These are phyloP conservation scores for Leptosomus discolor DNA, from an alignment of 2,113 vertebrate species.

Conservation along the genomic window DNA sequence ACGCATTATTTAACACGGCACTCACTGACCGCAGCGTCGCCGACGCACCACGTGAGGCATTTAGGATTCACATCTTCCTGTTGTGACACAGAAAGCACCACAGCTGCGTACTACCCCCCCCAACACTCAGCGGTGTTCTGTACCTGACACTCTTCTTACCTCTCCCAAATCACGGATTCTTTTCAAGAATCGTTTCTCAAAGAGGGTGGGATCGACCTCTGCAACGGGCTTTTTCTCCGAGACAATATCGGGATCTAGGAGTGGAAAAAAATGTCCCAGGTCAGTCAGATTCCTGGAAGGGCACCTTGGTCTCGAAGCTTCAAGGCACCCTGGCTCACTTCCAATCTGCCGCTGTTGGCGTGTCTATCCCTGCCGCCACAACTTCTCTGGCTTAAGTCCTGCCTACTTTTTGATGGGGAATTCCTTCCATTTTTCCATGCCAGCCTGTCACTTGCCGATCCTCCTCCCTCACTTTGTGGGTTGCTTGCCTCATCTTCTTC, in stretches of 20 bases:
- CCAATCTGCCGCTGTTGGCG: accelerated
- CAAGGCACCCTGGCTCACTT: neutral
- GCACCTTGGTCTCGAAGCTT: neutral
- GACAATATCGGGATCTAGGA: slow-evolving; percentile 78
- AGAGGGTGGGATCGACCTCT: slow-evolving; percentile 90
- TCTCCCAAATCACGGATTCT: slow-evolving; percentile 90
- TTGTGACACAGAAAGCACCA: neutral
- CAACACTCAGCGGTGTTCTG: accelerated
- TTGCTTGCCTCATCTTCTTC: neutral
- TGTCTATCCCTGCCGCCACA: neutral
- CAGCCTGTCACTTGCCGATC: neutral
- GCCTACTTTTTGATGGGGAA: neutral
- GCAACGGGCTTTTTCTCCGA: slow-evolving; percentile 77
- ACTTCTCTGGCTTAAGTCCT: neutral
- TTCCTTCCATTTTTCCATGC: accelerated
- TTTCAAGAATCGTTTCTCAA: slow-evolving; percentile 92
- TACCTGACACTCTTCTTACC: slow-evolving; percentile 71
- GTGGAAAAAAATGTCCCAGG: neutral
- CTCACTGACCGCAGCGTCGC: accelerated
- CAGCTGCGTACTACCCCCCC: accelerated
- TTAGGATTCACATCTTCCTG: accelerated
- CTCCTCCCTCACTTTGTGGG: neutral
- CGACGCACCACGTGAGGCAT: accelerated
- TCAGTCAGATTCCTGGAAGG: neutral
- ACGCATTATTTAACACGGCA: accelerated